Evolutionary conservation across 2,888 invertebrate genomes (phyloP).

Genomic region (Nasonia oneida): DNA sequence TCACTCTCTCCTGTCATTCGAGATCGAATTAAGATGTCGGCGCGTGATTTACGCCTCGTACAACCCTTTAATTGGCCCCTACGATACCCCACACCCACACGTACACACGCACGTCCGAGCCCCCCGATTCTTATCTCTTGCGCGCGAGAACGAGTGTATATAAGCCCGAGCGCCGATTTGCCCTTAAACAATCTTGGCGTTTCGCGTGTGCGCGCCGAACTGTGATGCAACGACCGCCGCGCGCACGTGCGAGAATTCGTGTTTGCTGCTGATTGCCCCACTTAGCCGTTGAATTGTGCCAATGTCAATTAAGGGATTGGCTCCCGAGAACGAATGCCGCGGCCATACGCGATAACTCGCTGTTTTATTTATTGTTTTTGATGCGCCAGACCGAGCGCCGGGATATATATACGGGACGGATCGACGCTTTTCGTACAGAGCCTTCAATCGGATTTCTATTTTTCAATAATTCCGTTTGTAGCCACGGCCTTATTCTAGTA

Average conservation of each 20-base stretch:
- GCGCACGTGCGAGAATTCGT: slow-evolving; percentile 22
- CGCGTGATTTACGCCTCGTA: slow-evolving; percentile 53
- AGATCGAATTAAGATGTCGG: slow-evolving; percentile 62
- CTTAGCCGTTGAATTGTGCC: slow-evolving; percentile 33
- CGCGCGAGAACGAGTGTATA: not conserved
- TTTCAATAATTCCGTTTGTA: no score
- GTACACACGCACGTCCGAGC: not conserved
- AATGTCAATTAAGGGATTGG: slow-evolving; percentile 37
- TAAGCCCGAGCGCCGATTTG: slow-evolving; percentile 5
- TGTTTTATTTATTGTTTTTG: not conserved
- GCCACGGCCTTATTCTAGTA: no score
- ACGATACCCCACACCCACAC: slow-evolving; percentile 21
- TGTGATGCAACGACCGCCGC: not conserved
- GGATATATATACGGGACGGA: no score
- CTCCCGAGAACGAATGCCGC: not conserved
- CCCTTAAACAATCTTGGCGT: slow-evolving; percentile 16
- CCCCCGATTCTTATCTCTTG: slow-evolving; percentile 42
- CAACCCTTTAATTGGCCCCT: slow-evolving; percentile 58
- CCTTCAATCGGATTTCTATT: no score
- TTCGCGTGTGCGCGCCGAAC: not conserved
- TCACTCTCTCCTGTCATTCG: slow-evolving; percentile 35
- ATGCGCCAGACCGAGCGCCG: no score
- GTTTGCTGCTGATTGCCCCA: slow-evolving; percentile 24
- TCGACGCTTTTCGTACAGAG: no score
- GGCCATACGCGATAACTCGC: not conserved